phyloP scores from a whole-genome alignment of 2,888 invertebrate genomes.

The Eupithecia subfuscata region DNA sequence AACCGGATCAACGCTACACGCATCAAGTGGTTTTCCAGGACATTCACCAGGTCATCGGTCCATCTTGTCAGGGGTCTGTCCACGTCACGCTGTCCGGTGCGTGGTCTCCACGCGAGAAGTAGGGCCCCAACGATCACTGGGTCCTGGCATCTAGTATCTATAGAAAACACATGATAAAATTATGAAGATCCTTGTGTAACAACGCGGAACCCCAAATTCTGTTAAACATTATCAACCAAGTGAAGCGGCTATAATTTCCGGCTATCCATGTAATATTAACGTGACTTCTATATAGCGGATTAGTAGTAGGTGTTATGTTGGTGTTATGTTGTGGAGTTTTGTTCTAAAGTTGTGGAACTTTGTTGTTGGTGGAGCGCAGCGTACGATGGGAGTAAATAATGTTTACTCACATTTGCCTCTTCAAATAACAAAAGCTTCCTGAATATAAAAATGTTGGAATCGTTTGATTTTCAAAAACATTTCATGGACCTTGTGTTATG shows the following conservation, averaged over 20 bases:
- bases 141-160: too few relatives aligned
- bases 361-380: constrained; percentile 9
- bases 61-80: too few relatives aligned
- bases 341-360: constrained; percentile 28
- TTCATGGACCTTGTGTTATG: too few relatives aligned
- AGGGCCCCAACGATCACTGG: neutral
- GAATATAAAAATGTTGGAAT: neutral
- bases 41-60: too few relatives aligned
- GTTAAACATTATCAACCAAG: neutral
- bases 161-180: too few relatives aligned
- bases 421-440: neutral
- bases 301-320: constrained; percentile 27
- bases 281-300: constrained; percentile 8
- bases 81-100: too few relatives aligned
- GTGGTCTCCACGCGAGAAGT: neutral
- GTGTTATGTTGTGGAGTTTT: constrained; percentile 26
- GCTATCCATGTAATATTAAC: neutral
- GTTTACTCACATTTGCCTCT: neutral
- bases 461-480: neutral
- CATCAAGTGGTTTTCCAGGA: too few relatives aligned
- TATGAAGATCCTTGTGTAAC: neutral
- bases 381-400: neutral
- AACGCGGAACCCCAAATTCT: neutral
- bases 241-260: constrained; percentile 6
- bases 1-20: too few relatives aligned